Base-by-base conservation (phyloP, 2,113 vertebrate genomes). In the Brachypodius melanocephalos region DNA sequence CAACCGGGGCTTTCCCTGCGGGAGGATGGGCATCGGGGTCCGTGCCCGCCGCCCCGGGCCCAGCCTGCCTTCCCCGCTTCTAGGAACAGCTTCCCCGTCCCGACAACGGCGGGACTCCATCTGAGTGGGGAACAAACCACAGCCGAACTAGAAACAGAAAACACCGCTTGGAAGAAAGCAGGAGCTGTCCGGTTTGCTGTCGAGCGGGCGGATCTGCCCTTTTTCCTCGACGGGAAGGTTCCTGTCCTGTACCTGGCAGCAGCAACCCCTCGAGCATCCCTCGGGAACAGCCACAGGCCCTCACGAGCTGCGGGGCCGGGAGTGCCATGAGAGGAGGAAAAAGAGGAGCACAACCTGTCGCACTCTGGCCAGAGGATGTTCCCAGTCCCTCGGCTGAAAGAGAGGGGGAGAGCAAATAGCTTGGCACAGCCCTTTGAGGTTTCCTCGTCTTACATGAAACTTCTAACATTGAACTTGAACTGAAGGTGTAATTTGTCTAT, bases 81-180 rank as follows among this genome's bases (percentile, higher is more conserved):
- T 43, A n/a, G 55, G 52, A 81, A 6, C 28, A 28, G 3, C 75
- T 28, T 62, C 17, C 25, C 15, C 6, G 5, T 36, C 26, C 26
- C 32, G 9, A 36, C 58, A 87, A 2, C 10, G 7, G 36, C 31
- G 20, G 49, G 38, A 12, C 10, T 65, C 36, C 29, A 52, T 0
- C 10, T 21, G 5, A 36, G 10, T 0, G 16, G 32, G 32, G 34
- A 58, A 8, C 29, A 43, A 43, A 36, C 6, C 22, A 3, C 43
- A 6, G 22, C 29, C 15, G 8, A 59, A 10, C 8, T 21, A 34
- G 36, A 63, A 63, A 36, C 9, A 9, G 31, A 48, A 67, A 51
- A 46, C 2, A 25, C 3, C 1, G 1, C 3, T 2, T 6, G 29
- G n/a, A 43, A 52, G 31, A 58, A 40, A 55, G 21, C 9, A 13